Base-by-base conservation (phyloP, 2,113 vertebrate species). In the Syngnathus scovelli region DNA sequence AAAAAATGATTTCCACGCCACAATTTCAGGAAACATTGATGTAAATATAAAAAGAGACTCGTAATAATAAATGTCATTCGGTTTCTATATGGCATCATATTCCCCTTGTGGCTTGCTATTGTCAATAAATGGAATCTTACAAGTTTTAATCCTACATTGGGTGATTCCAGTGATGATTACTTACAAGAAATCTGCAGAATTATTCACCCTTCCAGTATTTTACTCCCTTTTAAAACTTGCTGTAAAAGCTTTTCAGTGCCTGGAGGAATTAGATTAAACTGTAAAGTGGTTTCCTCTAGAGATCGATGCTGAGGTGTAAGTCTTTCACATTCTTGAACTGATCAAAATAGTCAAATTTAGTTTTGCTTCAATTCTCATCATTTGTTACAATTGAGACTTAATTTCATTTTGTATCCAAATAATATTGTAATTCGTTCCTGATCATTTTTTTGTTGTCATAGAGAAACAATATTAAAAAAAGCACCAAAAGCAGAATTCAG, bases 231-330 rank as follows among this genome's bases (percentile, higher is more conserved):
- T 68, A 67, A 46, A 48, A 56, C 60, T 74, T 21, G 41, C 44
- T 66, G 71, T 89, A 88, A 91, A 92, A 90, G 90, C 89, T 78
- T 86, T 79, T 75, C 70, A 60, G 70, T 55, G 78, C 19, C 23
- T 58, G 66, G 61, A 76, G 41, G 78, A 72, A 92, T 92, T 86
- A 67, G 80, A 89, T 92, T 90, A 89, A 83, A 80, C 83, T 77
- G 72, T 86, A 81, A 89, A 81, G 72, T 88, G 79, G 67, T 87
- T 85, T 88, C 67, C 71, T 76, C 72, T 59, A 72, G 62, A 33
- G 70, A 88, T 87, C 86, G 74, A 90, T 91, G 41, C 48, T 13
- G 74, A 74, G 78, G 81, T 87, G 81, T 79, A 84, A 84, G 66
- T 63, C 52, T 70, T 63, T 66, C 23, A 6, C 27, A 33, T 33